phyloP scores from a whole-genome alignment of 2,797 vertebrate genomes.

The Taenioides sp. region DNA sequence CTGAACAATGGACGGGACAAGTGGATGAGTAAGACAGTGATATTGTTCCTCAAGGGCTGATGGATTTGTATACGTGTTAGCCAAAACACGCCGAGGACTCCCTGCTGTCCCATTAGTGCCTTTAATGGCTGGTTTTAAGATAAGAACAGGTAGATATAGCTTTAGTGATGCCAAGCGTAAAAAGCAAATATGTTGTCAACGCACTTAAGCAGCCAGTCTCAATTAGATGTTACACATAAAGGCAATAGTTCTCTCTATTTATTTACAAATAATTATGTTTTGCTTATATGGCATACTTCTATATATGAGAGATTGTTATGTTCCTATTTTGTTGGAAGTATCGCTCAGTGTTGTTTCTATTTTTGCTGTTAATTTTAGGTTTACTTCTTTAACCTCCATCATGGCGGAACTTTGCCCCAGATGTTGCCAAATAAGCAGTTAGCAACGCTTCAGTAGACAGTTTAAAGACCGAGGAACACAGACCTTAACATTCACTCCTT shows the following conservation, averaged over 20 bases:
- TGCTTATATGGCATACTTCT: not conserved
- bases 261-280: not conserved
- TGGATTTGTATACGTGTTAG: not conserved
- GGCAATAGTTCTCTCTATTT: not conserved
- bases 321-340: not conserved
- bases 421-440: constrained; percentile 8
- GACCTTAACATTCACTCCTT: not conserved
- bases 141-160: constrained; percentile 23
- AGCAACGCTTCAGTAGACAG: not conserved
- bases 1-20: constrained; percentile 36
- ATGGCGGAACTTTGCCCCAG: not conserved
- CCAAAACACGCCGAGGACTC: constrained; percentile 9
- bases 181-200: constrained; percentile 4
- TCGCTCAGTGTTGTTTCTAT: not conserved
- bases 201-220: not conserved
- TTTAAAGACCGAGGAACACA: not conserved
- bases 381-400: not conserved
- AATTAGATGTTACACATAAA: not conserved
- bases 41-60: not conserved
- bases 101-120: constrained; percentile 12
- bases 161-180: constrained; percentile 18
- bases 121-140: constrained; percentile 22
- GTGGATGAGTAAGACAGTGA: constrained; percentile 43
- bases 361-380: not conserved
- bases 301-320: no score